phyloP scores from a whole-genome alignment of 2,113 vertebrate genomes.

The Blennius ocellaris region DNA sequence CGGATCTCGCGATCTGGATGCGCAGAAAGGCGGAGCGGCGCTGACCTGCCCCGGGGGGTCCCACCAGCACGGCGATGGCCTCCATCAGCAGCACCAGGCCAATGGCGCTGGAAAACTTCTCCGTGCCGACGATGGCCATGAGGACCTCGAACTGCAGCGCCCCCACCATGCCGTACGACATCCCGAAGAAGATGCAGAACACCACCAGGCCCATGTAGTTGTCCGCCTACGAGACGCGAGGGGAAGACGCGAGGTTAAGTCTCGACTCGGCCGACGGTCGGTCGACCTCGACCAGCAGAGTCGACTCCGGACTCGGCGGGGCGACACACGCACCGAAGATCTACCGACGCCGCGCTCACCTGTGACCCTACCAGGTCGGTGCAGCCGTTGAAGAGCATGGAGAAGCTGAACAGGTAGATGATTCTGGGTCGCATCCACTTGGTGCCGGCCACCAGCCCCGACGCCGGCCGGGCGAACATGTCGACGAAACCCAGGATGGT shows the following conservation, averaged over 20 bases:
- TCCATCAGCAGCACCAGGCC: conserved; percentile 94
- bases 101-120: conserved; percentile 94
- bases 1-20: no score
- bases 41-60: conserved; percentile 93
- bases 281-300: no score
- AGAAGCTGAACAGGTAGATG: conserved; percentile 94
- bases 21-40: no score
- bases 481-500: conserved; percentile 93
- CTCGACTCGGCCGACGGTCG: no score
- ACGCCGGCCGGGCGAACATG: conserved; percentile 92
- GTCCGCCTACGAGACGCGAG: conserved; percentile 45
- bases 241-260: background rate
- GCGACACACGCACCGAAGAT: no score
- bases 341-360: no score
- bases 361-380: conserved; percentile 91
- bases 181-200: conserved; percentile 96
- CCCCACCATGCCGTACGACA: conserved; percentile 98
- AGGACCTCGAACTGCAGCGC: conserved; percentile 98
- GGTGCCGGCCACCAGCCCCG: conserved; percentile 89
- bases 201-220: conserved; percentile 88
- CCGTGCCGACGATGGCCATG: conserved; percentile 94
- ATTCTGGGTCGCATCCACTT: conserved; percentile 91
- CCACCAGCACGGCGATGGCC: conserved; percentile 92
- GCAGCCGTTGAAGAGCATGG: conserved; percentile 93
- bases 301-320: no score